phyloP scores from a whole-genome alignment of 2,888 invertebrate species.

The Leptopilina syphax region DNA sequence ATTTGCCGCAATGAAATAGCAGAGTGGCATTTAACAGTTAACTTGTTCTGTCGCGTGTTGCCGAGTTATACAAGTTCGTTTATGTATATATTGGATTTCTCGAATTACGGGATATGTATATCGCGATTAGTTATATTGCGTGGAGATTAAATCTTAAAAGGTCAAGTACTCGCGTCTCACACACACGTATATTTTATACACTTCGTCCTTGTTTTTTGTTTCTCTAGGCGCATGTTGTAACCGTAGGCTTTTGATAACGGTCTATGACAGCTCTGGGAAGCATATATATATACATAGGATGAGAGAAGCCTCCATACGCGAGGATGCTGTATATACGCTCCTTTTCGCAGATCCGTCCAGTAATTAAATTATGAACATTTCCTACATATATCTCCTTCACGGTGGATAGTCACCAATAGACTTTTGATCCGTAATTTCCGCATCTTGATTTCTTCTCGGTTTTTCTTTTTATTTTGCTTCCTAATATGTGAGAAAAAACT shows the following conservation, averaged over 20 bases:
- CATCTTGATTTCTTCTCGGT: neutral
- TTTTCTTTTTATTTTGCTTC: neutral
- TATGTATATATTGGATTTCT: conserved; percentile 2
- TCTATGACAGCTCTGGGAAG: conserved; percentile 43
- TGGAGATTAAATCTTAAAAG: conserved; percentile 28
- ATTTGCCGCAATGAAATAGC: neutral
- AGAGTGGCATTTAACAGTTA: conserved; percentile 3
- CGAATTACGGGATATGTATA: conserved; percentile 38
- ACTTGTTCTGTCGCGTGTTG: conserved; percentile 8
- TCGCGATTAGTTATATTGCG: conserved; percentile 21
- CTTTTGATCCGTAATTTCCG: conserved; percentile 25
- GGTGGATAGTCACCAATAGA: conserved; percentile 34
- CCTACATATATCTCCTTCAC: conserved; percentile 19
- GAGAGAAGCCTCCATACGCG: neutral
- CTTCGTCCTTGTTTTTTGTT: conserved; percentile 39
- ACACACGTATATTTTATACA: neutral
- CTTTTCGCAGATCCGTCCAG: conserved; percentile 41
- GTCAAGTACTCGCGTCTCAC: conserved; percentile 33
- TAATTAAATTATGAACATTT: conserved; percentile 53
- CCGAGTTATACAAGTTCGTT: neutral
- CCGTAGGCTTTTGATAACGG: conserved; percentile 40
- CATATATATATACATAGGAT: neutral
- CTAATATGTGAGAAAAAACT: no score
- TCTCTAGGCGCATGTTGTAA: conserved; percentile 23
- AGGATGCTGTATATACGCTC: conserved; percentile 32